Evolutionary conservation across 2,797 vertebrate genomes (phyloP), one percentile per base, ranked within the genome.

Genomic region (Cuculus canorus): DNA sequence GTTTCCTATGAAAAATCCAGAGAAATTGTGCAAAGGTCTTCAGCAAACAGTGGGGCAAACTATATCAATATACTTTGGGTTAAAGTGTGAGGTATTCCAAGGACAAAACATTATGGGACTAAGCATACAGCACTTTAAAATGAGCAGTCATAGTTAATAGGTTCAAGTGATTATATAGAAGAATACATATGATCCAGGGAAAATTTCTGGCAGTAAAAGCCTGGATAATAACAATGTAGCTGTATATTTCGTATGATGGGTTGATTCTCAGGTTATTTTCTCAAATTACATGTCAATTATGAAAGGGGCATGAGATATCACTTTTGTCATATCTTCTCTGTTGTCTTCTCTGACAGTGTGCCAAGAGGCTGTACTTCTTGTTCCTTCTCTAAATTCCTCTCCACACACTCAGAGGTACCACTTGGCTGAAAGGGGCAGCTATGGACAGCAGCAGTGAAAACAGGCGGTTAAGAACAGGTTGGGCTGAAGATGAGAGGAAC

Each of bases 221-320:
- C 5, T 57, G 33, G 7, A 35, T 24, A 56, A 43, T 39, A 32
- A 27, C 28, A 41, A 5, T 33, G 3, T 18, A 73, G 21, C 35
- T 1, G 3, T 32, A 19, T 23, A 53, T 50, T 68, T 27, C 23
- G 21, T 17, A 41, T 0, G 0, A 28, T 16, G 5, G 18, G 8
- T 7, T 3, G 1, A n/a, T 85, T 56, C 32, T 54, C 30, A 47
- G 41, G 73, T 35, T 30, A n/a, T 4, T 54, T 68, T n/a, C 9
- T 23, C 43, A 43, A 53, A 82, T 50, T 8, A 32, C 18, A 19
- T 5, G 4, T 17, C 19, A 48, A 2, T 45, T 57, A 41, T 6
- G n/a, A 41, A 69, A 81, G 61, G n/a, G 6, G 28, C 9, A 43
- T 3, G 47, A 77, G 48, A 52, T 57, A 16, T 35, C 19, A 30